Conservation (phyloP, 2,113 vertebrate species). For the Burhinus oedicnemus region DNA sequence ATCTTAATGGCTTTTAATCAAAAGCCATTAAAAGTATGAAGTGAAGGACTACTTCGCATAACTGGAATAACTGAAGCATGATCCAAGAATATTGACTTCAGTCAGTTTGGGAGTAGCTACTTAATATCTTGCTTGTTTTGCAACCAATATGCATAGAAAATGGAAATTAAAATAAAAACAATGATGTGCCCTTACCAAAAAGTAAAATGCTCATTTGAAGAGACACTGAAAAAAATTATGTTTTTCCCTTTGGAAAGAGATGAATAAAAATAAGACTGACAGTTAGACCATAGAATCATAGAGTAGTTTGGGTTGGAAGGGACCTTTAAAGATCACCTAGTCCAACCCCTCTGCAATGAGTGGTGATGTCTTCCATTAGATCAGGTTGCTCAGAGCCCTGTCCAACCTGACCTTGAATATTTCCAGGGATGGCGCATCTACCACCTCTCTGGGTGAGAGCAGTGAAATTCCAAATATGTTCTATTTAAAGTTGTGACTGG, state of each 20-base stretch:
- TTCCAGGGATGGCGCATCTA: background rate
- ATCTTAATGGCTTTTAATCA: background rate
- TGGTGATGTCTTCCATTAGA: background rate
- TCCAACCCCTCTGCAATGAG: background rate
- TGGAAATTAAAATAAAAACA: background rate
- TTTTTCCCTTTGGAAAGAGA: background rate
- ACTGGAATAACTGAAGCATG: background rate
- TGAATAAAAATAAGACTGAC: background rate
- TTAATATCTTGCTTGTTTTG: background rate
- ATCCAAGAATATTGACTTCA: background rate
- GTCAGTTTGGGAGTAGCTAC: background rate
- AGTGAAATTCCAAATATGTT: background rate
- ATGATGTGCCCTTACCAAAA: background rate
- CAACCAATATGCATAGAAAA: background rate
- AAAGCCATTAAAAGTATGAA: background rate
- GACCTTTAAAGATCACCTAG: background rate
- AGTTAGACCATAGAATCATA: background rate
- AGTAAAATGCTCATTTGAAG: background rate
- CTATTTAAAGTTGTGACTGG: background rate
- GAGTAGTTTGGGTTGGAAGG: background rate
- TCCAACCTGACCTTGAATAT: background rate
- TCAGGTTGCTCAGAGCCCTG: background rate
- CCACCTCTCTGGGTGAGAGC: background rate
- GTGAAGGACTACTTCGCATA: background rate
- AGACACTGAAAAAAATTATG: fast-evolving